Percentiles rank a stretch among this genome's conserved stretches.
Evolutionary conservation across 2,797 vertebrate species (phyloP).

Genomic region (Ambastaia sidthimunki): DNA sequence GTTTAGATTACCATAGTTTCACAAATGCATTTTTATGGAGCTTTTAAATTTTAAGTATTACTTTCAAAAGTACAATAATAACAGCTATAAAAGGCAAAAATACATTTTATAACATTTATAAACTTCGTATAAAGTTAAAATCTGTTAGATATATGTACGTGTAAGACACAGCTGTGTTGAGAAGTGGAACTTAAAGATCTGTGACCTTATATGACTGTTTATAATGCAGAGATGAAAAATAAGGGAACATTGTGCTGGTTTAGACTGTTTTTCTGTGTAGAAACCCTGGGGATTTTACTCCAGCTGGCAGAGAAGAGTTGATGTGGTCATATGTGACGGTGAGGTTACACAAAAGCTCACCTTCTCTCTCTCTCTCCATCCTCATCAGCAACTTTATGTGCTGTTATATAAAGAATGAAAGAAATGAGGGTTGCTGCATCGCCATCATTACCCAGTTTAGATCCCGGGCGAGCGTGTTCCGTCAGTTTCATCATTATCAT

Average conservation of each 20-base stretch:
- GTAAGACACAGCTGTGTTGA: constrained; percentile 24
- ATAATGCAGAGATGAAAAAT: constrained; percentile 30
- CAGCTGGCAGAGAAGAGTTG: constrained; percentile 48
- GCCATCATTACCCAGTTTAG: constrained; percentile 32
- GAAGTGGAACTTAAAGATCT: constrained; percentile 35
- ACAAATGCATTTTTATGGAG: too few relatives aligned
- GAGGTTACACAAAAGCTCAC: constrained; percentile 33
- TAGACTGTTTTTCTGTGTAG: constrained; percentile 22
- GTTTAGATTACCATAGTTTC: too few relatives aligned
- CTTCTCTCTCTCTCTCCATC: constrained; percentile 20
- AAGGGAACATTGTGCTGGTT: constrained; percentile 49
- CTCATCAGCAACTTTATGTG: constrained; percentile 29
- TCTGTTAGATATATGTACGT: too few relatives aligned
- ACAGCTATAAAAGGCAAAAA: too few relatives aligned
- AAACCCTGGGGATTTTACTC: constrained; percentile 38
- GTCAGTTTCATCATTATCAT: constrained; percentile 18
- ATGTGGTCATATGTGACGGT: constrained; percentile 37
- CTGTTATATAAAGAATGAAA: constrained; percentile 31
- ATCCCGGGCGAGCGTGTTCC: constrained; percentile 10
- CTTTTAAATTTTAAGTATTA: too few relatives aligned
- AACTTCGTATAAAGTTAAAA: too few relatives aligned
- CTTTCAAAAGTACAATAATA: too few relatives aligned
- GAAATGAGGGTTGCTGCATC: neutral
- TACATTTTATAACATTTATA: too few relatives aligned
- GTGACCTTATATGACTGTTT: constrained; percentile 22